These are phyloP conservation scores for Peribatodes rhomboidaria DNA, from an alignment of 2,888 invertebrate species.

Conservation along the genomic window DNA sequence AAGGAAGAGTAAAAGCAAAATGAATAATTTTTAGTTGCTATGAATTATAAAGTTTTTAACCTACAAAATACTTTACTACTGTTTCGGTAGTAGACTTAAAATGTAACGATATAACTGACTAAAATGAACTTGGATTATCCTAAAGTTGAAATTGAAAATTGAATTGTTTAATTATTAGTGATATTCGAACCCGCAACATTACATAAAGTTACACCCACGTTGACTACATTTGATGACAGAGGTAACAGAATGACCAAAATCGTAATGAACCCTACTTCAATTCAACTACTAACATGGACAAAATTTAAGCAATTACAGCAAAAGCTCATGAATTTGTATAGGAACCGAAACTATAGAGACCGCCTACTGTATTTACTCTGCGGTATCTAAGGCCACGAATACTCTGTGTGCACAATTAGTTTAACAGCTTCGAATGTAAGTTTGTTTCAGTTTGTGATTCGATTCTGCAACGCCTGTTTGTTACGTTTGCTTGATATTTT, in stretches of 20 bases:
- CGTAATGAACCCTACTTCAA: background rate
- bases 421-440: conserved; percentile 69
- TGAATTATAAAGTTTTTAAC: too few relatives aligned
- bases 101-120: too few relatives aligned
- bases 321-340: conserved; percentile 1
- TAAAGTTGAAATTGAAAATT: too few relatives aligned
- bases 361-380: conserved; percentile 68
- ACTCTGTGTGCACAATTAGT: conserved; percentile 77
- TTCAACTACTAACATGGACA: background rate
- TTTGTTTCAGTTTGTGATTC: conserved; percentile 55
- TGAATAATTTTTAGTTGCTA: too few relatives aligned
- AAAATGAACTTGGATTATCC: too few relatives aligned
- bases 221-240: background rate
- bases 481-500: conserved; percentile 45
- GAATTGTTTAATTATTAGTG: too few relatives aligned
- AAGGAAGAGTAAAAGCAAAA: background rate
- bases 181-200: too few relatives aligned
- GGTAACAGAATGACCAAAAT: background rate
- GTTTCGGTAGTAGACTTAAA: too few relatives aligned
- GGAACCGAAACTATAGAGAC: conserved; percentile 49
- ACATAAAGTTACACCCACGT: too few relatives aligned
- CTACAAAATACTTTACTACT: too few relatives aligned
- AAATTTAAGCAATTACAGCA: conserved; percentile 7
- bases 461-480: conserved; percentile 48
- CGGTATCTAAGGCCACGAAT: conserved; percentile 51